These are phyloP conservation scores for Callorhinus ursinus DNA, from an alignment of 2,113 vertebrate species.

Conservation along the genomic window DNA sequence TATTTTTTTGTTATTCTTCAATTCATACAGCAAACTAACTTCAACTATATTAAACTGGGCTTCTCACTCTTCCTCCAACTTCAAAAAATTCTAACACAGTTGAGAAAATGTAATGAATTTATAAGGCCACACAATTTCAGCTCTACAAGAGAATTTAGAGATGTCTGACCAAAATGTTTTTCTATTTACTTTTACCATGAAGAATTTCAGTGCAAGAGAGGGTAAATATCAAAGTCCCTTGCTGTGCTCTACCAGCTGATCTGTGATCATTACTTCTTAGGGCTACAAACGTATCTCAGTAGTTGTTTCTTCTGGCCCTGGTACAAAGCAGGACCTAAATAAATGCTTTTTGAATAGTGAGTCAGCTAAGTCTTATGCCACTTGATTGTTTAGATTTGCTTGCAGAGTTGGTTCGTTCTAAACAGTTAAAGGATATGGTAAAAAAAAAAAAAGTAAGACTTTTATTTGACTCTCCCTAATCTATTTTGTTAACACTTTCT, in stretches of 20 bases:
- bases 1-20: not conserved
- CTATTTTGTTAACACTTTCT: conserved; percentile 21
- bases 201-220: not conserved
- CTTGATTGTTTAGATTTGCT: conserved; percentile 12
- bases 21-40: not conserved
- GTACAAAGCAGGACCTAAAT: not conserved
- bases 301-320: not conserved
- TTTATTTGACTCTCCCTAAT: not conserved
- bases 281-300: not conserved
- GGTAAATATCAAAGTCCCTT: not conserved
- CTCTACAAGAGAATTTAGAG: not conserved
- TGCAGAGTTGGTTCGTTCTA: conserved; percentile 42
- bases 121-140: not conserved
- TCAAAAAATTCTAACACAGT: conserved; percentile 20
- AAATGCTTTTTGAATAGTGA: not conserved
- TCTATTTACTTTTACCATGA: conserved; percentile 37
- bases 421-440: not conserved
- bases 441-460: conserved; percentile 33
- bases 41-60: not conserved
- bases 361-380: not conserved
- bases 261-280: not conserved
- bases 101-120: conserved; percentile 7
- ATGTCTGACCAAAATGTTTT: not conserved
- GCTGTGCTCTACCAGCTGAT: not conserved
- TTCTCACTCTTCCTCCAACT: conserved; percentile 16